Base-by-base conservation (phyloP, 2,888 invertebrate genomes). In the Ecdyonurus torrentis region DNA sequence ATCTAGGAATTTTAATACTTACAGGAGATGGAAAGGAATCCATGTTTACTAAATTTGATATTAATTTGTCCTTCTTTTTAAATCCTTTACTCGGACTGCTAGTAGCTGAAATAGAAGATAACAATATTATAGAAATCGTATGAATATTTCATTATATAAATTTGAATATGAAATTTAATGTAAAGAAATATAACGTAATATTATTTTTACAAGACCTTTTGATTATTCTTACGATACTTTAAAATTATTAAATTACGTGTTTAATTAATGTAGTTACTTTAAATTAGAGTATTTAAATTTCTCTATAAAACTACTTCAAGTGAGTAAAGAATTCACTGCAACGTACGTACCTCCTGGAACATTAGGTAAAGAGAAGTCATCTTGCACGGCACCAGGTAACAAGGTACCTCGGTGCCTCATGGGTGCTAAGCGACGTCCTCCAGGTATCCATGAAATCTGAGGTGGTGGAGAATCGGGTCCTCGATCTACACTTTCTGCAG, bases 281-380 rank as follows among this genome's bases (percentile, higher is more conserved):
- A n/a, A n/a, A n/a, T n/a, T n/a, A n/a, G n/a, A n/a, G n/a, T n/a
- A n/a, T n/a, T n/a, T n/a, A n/a, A n/a, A n/a, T n/a, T n/a, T n/a
- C n/a, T n/a, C n/a, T n/a, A n/a, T n/a, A n/a, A n/a, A n/a, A n/a
- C n/a, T n/a, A n/a, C n/a, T n/a, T n/a, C n/a, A n/a, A n/a, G n/a
- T n/a, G n/a, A n/a, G n/a, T n/a, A n/a, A n/a, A n/a, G n/a, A n/a
- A n/a, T n/a, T n/a, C n/a, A n/a, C n/a, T n/a, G n/a, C n/a, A n/a
- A n/a, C n/a, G n/a, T n/a, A 60, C 67, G 70, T 74, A 81, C 83
- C 83, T 74, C 83, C 83, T 3, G 82, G 81, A 23, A 84, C 77
- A 69, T 81, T 81, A 0, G 84, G 84, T 65, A 84, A 72, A 0
- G 78, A 79, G 64, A 84, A 78, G 65, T 82, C 81, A 1, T 78